Percentiles rank a stretch among this genome's conserved stretches.
Evolutionary conservation across 2,113 vertebrate genomes (phyloP).

Genomic region (Clarias macrocephalus): DNA sequence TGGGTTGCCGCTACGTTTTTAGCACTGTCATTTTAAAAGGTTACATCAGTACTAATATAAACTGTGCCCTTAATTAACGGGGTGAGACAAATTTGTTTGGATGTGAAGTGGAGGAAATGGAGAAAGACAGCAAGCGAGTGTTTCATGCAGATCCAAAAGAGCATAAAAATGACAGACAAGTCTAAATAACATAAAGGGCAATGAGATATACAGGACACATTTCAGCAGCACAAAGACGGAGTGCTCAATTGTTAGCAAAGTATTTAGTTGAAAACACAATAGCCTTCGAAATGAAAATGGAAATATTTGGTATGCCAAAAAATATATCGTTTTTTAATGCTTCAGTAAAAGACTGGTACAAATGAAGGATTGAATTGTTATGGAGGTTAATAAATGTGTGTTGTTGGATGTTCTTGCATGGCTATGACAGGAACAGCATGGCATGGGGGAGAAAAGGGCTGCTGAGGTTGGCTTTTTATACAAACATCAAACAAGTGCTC

Average conservation of each 20-base stretch:
- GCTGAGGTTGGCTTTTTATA: conserved; percentile 50
- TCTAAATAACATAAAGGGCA: conserved; percentile 29
- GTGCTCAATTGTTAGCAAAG: conserved; percentile 8
- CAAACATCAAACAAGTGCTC: conserved; percentile 64
- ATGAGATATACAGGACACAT: conserved; percentile 28
- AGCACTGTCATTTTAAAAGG: neutral
- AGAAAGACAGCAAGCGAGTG: conserved; percentile 33
- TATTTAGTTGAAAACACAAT: conserved; percentile 1
- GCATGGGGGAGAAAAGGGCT: conserved; percentile 42
- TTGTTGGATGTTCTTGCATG: conserved; percentile 10
- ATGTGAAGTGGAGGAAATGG: conserved; percentile 42
- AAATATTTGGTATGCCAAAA: neutral
- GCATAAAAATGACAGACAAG: conserved; percentile 15
- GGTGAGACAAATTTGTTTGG: conserved; percentile 45
- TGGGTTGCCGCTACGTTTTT: neutral
- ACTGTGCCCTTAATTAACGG: conserved; percentile 33
- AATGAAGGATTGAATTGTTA: neutral
- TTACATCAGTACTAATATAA: conserved; percentile 29
- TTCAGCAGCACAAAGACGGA: neutral
- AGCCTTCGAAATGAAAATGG: neutral
- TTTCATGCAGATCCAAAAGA: conserved; percentile 19
- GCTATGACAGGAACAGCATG: conserved; percentile 35
- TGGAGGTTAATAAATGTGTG: neutral
- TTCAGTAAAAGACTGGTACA: neutral
- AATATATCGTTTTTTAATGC: neutral